Conservation (phyloP, 2,797 vertebrate genomes). For the Rhincodon typus region DNA sequence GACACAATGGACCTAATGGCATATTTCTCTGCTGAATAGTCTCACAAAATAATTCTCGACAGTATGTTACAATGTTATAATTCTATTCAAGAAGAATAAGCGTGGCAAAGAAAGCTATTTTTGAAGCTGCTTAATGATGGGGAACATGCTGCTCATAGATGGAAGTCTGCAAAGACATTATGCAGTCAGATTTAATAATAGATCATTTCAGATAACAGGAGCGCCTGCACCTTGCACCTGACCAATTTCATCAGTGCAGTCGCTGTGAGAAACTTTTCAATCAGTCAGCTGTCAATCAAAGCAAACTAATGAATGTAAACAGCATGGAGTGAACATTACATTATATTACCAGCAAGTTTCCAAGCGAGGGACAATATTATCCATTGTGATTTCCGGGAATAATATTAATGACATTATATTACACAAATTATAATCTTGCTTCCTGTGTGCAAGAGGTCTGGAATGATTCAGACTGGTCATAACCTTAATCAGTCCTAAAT, state of each 20-base stretch:
- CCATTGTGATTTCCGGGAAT: neutral
- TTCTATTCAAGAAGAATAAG: neutral
- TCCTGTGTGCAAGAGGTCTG: neutral
- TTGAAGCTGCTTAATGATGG: neutral
- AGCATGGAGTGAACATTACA: neutral
- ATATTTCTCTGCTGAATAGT: neutral
- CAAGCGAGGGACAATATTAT: neutral
- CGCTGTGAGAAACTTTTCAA: neutral
- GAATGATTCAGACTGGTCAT: neutral
- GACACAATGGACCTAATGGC: neutral
- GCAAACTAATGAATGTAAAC: slow-evolving; percentile 30
- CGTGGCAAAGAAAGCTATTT: neutral
- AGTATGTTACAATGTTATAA: neutral
- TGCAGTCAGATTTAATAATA: slow-evolving; percentile 25
- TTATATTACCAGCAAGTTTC: neutral
- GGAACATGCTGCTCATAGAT: too few species aligned
- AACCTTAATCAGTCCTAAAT: slow-evolving; percentile 18
- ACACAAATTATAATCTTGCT: slow-evolving; percentile 19
- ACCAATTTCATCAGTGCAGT: neutral
- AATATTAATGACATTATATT: slow-evolving; percentile 14
- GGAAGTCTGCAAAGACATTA: neutral
- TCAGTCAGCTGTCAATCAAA: slow-evolving; percentile 29
- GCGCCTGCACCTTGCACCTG: neutral
- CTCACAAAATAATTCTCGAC: neutral
- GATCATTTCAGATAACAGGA: slow-evolving; percentile 20